A percentile compares a stretch with the other conserved stretches of the same genome.
phyloP scores from a whole-genome alignment of 2,888 invertebrate genomes.

The Pheosia gnoma region DNA sequence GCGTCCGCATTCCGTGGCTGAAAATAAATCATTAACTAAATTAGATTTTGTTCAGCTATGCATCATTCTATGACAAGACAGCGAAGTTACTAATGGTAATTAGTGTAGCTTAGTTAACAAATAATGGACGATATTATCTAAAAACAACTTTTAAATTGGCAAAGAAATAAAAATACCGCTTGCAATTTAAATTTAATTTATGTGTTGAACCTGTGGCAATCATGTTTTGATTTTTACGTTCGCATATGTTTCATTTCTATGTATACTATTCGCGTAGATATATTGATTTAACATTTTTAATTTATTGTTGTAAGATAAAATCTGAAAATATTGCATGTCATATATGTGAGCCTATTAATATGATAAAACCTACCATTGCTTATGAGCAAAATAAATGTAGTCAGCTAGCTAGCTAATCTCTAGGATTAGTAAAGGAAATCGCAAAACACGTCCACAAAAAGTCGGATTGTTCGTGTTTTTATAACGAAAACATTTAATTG shows the following conservation, averaged over 20 bases:
- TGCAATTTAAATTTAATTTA: too few species aligned
- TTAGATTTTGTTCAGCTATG: conserved; percentile 49
- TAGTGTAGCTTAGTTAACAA: conserved; percentile 22
- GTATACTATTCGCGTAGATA: too few species aligned
- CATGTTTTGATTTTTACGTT: too few species aligned
- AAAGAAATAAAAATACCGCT: too few species aligned
- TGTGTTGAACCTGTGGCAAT: too few species aligned
- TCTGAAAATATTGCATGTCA: too few species aligned
- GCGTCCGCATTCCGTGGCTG: conserved; percentile 68
- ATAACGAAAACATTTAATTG: conserved; percentile 22
- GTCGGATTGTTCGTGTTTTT: conserved; percentile 20
- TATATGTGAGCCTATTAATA: too few species aligned
- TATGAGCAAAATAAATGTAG: too few species aligned
- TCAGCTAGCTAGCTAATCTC: background rate
- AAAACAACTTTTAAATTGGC: background rate
- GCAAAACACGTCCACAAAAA: conserved; percentile 11
- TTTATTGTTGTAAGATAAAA: too few species aligned
- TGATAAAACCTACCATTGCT: too few species aligned
- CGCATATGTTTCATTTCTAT: too few species aligned
- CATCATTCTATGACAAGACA: conserved; percentile 42
- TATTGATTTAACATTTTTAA: too few species aligned
- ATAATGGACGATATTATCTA: background rate
- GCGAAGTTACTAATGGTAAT: conserved; percentile 37
- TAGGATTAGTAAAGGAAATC: background rate
- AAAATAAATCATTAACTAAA: conserved; percentile 73